Base-by-base conservation (phyloP, 2,888 invertebrate genomes). In the Ectemnius lituratus region DNA sequence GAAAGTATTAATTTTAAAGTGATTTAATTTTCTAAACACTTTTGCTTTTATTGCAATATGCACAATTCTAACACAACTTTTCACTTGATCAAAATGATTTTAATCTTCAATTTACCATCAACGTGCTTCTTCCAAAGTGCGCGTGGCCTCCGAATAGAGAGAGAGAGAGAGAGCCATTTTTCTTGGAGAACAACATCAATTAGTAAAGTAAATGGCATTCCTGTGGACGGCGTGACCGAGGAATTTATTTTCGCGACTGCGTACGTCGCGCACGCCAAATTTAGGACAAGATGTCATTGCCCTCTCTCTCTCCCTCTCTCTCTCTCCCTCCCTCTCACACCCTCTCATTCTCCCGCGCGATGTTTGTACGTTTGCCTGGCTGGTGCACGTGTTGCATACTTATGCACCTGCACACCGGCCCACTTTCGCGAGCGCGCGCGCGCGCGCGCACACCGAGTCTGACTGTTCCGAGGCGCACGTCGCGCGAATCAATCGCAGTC, bases 281-380 rank as follows among this genome's bases (percentile, higher is more conserved):
- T 83, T 83, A 75, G 82, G 83, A 77, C 84, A 83, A 71, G 67
- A 75, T 81, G 82, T 83, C 81, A 68, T 81, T 75, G 84, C 75
- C 82, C 83, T 67, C 37, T 37, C 37, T 8, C 37, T n/a, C n/a
- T n/a, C n/a, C 4, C 37, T 37, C 37, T 37, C 37, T 8, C 37
- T 37, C 37, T 37, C 4, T 37, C 37, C 4, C 37, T 8, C 37
- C 0, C 11, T 0, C 11, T 2, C 23, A 23, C 23, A 2, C 37
- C 4, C 37, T 37, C 37, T 37, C 37, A 1, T 11, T 37, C 37
- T 6, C 11, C 11, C 11, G 8, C 37, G 37, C 81, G 66, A 60
- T 69, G 71, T 75, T 73, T 75, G 75, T 73, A 62, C 77, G 77
- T 68, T 80, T 63, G 37, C 37, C 11, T 11, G 37, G 8, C 11